Percentiles rank a stretch among this genome's conserved stretches.
phyloP scores from a whole-genome alignment of 53 echinoderm and acorn worm species.

The Henricia sp. region DNA sequence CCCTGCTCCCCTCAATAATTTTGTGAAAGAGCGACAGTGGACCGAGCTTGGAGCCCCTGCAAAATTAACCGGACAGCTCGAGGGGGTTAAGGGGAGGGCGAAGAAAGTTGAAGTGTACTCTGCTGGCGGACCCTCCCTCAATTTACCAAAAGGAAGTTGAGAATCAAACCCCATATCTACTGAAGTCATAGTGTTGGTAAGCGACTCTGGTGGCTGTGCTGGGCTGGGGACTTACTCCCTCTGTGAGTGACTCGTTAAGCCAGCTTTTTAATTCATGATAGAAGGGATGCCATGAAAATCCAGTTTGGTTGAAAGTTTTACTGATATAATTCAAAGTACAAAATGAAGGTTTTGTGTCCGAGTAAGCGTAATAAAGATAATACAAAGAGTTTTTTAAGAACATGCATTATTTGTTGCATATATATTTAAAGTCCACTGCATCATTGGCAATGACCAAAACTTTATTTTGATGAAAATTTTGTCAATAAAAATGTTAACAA shows the following conservation, averaged over 20 bases:
- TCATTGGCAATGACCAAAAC: no score
- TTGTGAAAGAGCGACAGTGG: background rate
- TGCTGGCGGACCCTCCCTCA: constrained; percentile 44
- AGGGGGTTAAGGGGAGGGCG: no score
- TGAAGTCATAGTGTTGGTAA: constrained; percentile 15
- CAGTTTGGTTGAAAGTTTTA: background rate
- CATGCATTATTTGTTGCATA: no score
- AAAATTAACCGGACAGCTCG: constrained; percentile 1
- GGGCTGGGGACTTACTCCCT: constrained; percentile 2
- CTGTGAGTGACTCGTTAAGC: constrained; percentile 6
- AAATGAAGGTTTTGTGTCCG: no score
- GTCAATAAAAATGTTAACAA: no score
- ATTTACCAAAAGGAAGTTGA: constrained; percentile 50
- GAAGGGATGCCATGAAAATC: constrained; percentile 17
- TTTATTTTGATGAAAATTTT: no score
- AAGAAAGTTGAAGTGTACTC: constrained; percentile 45
- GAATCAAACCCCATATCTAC: constrained; percentile 49
- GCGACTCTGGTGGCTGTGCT: constrained; percentile 24
- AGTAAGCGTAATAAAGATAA: no score
- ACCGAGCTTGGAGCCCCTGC: constrained; percentile 9
- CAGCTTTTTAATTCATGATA: background rate
- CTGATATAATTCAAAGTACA: background rate
- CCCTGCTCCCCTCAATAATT: background rate
- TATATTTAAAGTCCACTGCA: no score
- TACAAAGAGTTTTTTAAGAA: no score